Conservation (phyloP, 2,888 invertebrate species). For the Clivina fossor region DNA sequence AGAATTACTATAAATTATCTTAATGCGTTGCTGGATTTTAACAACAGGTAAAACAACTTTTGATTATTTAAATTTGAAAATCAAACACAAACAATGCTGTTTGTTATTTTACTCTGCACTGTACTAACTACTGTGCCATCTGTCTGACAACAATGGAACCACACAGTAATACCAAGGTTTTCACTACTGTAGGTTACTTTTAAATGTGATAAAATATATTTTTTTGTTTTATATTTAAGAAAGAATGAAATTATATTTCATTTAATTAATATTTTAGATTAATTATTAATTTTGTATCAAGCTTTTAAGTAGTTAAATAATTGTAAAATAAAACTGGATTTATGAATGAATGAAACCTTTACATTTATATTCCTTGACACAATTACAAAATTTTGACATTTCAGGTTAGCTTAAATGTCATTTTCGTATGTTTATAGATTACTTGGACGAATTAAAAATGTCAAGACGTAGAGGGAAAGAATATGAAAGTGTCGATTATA, state of each 20-base stretch:
- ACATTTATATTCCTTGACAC: too few species aligned
- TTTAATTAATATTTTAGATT: too few species aligned
- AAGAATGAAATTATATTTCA: too few species aligned
- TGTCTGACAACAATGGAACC: neutral
- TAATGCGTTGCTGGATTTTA: constrained; percentile 33
- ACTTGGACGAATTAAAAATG: constrained; percentile 58
- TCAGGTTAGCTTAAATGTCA: neutral
- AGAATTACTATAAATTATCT: constrained; percentile 6
- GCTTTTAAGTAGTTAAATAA: too few species aligned
- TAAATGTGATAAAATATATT: too few species aligned
- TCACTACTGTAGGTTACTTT: too few species aligned
- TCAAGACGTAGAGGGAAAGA: constrained; percentile 62
- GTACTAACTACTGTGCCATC: constrained; percentile 17
- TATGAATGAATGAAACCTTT: too few species aligned
- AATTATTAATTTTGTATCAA: too few species aligned
- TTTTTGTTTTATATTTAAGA: too few species aligned
- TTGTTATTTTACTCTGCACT: constrained; percentile 18
- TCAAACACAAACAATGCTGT: constrained; percentile 16
- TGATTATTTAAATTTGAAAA: constrained; percentile 13
- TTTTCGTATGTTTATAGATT: constrained; percentile 47
- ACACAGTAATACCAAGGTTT: too few species aligned
- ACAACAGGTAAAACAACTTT: constrained; percentile 30
- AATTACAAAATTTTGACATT: too few species aligned
- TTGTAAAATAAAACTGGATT: too few species aligned
- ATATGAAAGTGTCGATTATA: constrained; percentile 65